Evolutionary conservation across 2,888 invertebrate genomes (phyloP).

Genomic region (Emesis castigata): DNA sequence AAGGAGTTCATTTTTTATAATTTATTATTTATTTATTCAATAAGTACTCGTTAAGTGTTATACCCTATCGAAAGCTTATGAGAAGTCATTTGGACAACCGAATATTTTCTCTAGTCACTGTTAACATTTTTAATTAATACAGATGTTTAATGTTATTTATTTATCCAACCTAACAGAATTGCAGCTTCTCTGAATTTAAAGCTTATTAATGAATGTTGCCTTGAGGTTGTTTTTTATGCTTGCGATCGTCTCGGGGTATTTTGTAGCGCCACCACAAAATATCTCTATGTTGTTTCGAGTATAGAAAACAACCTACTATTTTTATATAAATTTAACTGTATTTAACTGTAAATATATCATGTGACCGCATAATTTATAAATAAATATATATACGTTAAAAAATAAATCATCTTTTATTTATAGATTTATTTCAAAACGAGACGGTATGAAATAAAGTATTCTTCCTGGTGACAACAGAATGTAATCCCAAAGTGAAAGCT

Average conservation of each 20-base stretch:
- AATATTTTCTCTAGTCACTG: conserved; percentile 84
- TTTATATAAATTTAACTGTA: conserved; percentile 86
- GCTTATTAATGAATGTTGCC: conserved; percentile 83
- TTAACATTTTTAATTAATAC: conserved; percentile 79
- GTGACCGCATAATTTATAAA: conserved; percentile 87
- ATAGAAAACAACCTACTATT: conserved; percentile 77
- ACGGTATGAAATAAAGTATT: no score
- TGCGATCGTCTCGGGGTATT: conserved; percentile 72
- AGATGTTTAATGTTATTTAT: conserved; percentile 77
- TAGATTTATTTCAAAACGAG: no score
- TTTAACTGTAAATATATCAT: conserved; percentile 87
- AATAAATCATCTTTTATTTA: conserved; percentile 76
- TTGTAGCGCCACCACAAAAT: conserved; percentile 79
- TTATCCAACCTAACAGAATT: conserved; percentile 80
- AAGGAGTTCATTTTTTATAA: conserved; percentile 80
- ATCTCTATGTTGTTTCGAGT: conserved; percentile 70
- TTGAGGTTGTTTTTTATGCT: conserved; percentile 71
- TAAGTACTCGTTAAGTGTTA: conserved; percentile 85
- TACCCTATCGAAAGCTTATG: conserved; percentile 84
- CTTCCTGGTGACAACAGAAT: no score
- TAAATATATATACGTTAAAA: conserved; percentile 87
- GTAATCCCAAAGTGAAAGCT: no score
- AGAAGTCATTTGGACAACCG: conserved; percentile 79
- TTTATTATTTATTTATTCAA: conserved; percentile 82
- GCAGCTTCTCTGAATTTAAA: conserved; percentile 82